Percentiles rank a stretch among this genome's conserved stretches.
Conservation (phyloP, 2,113 vertebrate genomes). For the Catagonus wagneri region DNA sequence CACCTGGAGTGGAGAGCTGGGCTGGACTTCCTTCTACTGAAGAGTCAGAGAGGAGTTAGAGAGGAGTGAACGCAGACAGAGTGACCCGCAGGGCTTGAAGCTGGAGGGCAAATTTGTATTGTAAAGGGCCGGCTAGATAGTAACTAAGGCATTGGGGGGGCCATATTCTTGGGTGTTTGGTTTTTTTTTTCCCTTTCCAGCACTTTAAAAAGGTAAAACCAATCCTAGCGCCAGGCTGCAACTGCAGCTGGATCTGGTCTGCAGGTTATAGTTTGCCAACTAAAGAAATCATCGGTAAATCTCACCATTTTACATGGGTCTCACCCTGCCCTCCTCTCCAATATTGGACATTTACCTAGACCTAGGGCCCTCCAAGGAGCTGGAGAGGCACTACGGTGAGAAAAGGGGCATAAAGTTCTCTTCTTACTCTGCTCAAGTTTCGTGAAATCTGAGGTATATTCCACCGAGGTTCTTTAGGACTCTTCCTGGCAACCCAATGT, state of each 20-base stretch:
- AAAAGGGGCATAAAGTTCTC: background rate
- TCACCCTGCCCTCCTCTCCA: background rate
- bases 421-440: background rate
- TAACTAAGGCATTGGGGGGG: background rate
- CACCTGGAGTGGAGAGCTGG: background rate
- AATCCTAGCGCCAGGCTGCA: background rate
- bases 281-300: constrained; percentile 2
- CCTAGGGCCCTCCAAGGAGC: background rate
- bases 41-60: background rate
- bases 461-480: background rate
- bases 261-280: background rate
- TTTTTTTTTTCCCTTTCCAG: background rate
- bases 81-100: background rate
- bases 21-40: background rate
- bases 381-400: background rate
- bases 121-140: background rate
- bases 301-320: background rate
- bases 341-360: background rate
- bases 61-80: background rate
- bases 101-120: background rate
- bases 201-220: background rate
- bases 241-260: background rate
- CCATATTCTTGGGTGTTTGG: background rate
- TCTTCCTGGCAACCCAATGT: constrained; percentile 23
- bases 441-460: background rate